phyloP scores from a whole-genome alignment of 2,113 vertebrate genomes.

The Ciconia stormi region DNA sequence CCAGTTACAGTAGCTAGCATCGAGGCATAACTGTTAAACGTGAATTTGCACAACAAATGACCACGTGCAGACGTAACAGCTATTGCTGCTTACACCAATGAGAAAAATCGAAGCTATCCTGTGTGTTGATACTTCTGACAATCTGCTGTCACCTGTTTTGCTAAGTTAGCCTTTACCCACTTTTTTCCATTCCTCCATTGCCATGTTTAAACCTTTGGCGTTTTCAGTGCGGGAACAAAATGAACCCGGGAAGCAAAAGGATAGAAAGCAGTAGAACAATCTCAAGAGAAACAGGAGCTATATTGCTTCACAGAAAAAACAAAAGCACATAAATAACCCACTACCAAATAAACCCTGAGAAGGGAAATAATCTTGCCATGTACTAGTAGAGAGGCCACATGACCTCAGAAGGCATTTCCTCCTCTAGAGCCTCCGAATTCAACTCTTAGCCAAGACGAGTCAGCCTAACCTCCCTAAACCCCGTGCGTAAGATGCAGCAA shows the following conservation, averaged over 20 bases:
- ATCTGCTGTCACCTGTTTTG: background rate
- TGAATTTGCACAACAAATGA: background rate
- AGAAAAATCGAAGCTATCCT: background rate
- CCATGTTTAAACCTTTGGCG: background rate
- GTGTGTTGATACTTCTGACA: background rate
- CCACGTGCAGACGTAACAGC: fast-evolving
- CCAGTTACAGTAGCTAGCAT: background rate
- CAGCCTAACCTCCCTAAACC: background rate
- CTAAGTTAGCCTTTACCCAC: background rate
- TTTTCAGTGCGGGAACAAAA: background rate
- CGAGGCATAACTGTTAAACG: fast-evolving
- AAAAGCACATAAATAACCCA: background rate
- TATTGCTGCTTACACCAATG: background rate
- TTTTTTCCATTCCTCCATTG: background rate
- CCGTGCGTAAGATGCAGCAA: background rate
- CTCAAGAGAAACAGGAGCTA: background rate
- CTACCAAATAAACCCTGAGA: background rate
- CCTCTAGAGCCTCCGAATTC: background rate
- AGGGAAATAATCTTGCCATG: background rate
- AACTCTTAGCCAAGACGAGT: background rate
- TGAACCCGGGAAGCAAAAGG: background rate
- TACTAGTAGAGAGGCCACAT: background rate
- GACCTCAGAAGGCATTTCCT: background rate
- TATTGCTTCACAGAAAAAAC: background rate
- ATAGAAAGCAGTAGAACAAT: background rate